phyloP scores from a whole-genome alignment of 1,140 invertebrate genomes.

The Caenorhabditis briggsae region DNA sequence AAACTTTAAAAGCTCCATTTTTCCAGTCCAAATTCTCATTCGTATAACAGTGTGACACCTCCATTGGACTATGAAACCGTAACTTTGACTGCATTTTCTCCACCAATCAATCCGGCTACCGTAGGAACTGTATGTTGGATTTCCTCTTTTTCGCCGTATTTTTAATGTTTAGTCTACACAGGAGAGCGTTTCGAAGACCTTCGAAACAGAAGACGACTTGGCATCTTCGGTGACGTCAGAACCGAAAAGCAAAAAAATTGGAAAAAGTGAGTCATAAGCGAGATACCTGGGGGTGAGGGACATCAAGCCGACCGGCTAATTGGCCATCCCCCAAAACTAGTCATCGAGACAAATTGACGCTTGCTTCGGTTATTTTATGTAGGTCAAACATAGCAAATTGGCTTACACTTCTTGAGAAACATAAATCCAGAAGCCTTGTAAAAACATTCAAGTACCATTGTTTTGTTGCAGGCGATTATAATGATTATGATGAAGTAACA shows the following conservation, averaged over 20 bases:
- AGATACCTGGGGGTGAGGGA: neutral
- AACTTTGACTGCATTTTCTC: constrained; percentile 66
- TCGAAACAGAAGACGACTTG: constrained; percentile 75
- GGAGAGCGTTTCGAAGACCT: constrained; percentile 66
- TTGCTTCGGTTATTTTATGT: constrained; percentile 40
- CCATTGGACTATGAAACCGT: constrained; percentile 66
- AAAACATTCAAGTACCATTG: constrained; percentile 27
- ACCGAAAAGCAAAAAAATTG: constrained; percentile 26
- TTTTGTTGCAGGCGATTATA: constrained; percentile 69
- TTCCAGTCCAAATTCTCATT: constrained; percentile 50
- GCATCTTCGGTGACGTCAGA: constrained; percentile 53
- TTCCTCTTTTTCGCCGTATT: neutral
- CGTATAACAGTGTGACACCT: constrained; percentile 58
- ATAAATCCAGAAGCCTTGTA: neutral
- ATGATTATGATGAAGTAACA: constrained; percentile 75
- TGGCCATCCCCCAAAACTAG: constrained; percentile 26
- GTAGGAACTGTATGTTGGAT: constrained; percentile 15
- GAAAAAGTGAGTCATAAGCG: constrained; percentile 29
- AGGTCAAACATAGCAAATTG: constrained; percentile 55
- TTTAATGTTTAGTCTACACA: constrained; percentile 31
- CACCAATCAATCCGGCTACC: constrained; percentile 57
- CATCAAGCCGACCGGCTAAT: neutral
- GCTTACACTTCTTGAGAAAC: constrained; percentile 44
- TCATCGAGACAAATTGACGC: constrained; percentile 49
- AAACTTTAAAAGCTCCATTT: too few relatives aligned